Base-by-base conservation (phyloP, 2,113 vertebrate species). In the Actenoides lindsayi region DNA sequence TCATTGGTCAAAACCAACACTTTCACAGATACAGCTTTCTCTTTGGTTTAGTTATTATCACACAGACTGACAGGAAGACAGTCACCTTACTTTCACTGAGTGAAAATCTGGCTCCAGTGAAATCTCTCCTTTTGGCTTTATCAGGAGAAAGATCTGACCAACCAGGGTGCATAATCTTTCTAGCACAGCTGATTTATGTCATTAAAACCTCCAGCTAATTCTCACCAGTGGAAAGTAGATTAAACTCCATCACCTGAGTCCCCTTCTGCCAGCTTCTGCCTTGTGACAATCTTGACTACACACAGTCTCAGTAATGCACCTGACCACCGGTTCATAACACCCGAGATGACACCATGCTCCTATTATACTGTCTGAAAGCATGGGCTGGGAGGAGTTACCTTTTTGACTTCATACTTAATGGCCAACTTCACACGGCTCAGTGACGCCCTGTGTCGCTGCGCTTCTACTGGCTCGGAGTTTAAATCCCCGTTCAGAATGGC, bases 361-460 rank as follows among this genome's bases (percentile, higher is more conserved):
- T 11, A 14, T 7, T 46, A 18, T 4, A 10, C 57, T 2, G 6
- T 8, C 44, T 19, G 44, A 44, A 41, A 41, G 46, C 3, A 6
- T 30, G 21, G 59, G 39, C 77, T 46, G 10, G 0, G 7, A 68
- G 83, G 16, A 76, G 92, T 97, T 97, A 98, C 99, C 98, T 99
- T 99, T 97, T 99, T 99, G 42, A 99, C 99, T 96, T 99, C 99
- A 16, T 99, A 99, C 83, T 99, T 99, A 44, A 99, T 99, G 94
- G 99, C 99, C 50, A 99, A 98, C 93, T 99, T 99, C 68, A 99
- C 99, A 3, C 99, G 98, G 80, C 98, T 99, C 90, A 99, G 88
- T 0, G 98, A 98, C 1, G 98, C 97, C 37, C 98, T 97, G 83
- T 98, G 99, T 17, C 97, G 96, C 90, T 98, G 98, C 0, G 96